phyloP scores from a whole-genome alignment of 2,113 vertebrate species.

The Tringa solitaria region DNA sequence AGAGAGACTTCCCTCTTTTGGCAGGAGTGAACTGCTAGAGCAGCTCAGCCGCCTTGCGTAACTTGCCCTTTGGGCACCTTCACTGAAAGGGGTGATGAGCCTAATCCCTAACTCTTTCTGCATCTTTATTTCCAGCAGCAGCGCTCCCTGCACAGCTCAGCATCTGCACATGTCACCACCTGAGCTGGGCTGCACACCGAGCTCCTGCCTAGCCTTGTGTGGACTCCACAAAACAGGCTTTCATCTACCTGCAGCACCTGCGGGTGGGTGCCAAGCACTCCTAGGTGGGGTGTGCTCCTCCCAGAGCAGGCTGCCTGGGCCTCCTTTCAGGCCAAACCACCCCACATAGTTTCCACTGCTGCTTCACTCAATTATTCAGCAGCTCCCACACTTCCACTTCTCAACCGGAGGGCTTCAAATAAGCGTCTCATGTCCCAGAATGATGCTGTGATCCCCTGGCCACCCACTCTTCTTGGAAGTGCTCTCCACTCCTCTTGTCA shows the following conservation, averaged over 20 bases:
- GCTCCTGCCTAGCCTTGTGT: not conserved
- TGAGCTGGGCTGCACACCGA: not conserved
- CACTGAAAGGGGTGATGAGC: rapidly evolving
- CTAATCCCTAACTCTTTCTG: not conserved
- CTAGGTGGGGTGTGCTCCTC: not conserved
- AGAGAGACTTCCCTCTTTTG: not conserved
- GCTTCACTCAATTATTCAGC: not conserved
- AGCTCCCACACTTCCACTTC: not conserved
- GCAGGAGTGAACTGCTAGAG: not conserved
- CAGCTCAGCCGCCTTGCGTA: not conserved
- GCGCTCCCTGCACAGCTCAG: not conserved
- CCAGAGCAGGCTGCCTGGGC: not conserved
- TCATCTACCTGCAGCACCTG: not conserved
- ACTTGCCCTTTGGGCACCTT: not conserved
- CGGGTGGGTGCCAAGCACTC: not conserved
- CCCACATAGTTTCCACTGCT: not conserved
- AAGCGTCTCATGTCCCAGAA: not conserved
- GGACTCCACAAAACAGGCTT: not conserved
- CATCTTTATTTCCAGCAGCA: not conserved
- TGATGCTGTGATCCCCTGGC: not conserved
- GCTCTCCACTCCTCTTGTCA: not conserved
- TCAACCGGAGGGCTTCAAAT: not conserved
- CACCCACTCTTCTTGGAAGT: not conserved
- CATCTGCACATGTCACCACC: not conserved
- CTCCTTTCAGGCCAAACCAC: not conserved